Percentiles rank a stretch among this genome's conserved stretches.
Conservation (phyloP, 2,113 vertebrate species). For the Takifugu bimaculatus region DNA sequence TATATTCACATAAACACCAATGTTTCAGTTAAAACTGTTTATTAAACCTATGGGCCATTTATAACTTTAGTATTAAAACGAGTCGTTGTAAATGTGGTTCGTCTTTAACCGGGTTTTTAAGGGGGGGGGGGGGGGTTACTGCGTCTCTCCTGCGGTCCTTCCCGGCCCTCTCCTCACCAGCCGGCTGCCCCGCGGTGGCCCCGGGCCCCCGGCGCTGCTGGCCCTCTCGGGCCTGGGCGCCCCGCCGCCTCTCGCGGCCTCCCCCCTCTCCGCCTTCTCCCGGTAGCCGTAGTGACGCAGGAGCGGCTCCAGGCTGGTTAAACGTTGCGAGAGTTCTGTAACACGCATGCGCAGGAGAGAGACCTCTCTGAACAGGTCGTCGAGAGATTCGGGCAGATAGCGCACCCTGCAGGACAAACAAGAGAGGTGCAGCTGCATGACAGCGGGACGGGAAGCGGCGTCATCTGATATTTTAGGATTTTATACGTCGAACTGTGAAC, state of each 20-base stretch:
- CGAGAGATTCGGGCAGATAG: constrained; percentile 77
- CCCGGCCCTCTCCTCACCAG: constrained; percentile 46
- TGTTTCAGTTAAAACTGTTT: too few species aligned
- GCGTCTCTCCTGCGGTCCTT: too few species aligned
- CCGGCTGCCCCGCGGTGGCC: constrained; percentile 20
- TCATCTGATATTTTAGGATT: too few species aligned
- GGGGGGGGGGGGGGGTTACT: too few species aligned
- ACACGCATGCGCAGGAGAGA: constrained; percentile 75
- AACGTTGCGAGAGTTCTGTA: constrained; percentile 76
- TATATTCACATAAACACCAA: too few species aligned
- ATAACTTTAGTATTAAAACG: too few species aligned
- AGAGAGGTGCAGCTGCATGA: constrained; percentile 18
- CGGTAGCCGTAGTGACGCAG: constrained; percentile 77
- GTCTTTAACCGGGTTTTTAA: too few species aligned
- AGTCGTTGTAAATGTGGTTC: too few species aligned
- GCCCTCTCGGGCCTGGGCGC: constrained; percentile 17
- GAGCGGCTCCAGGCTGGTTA: constrained; percentile 76
- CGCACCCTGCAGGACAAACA: constrained; percentile 70
- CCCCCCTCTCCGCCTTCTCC: constrained; percentile 40
- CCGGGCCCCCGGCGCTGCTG: constrained; percentile 4
- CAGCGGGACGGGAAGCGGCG: too few species aligned
- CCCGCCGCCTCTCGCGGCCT: constrained; percentile 18
- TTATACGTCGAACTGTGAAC: too few species aligned
- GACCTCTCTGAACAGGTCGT: constrained; percentile 79
- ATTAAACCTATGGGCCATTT: too few species aligned